Conservation (phyloP, 2,888 invertebrate species). For the Catocala sponsa region DNA sequence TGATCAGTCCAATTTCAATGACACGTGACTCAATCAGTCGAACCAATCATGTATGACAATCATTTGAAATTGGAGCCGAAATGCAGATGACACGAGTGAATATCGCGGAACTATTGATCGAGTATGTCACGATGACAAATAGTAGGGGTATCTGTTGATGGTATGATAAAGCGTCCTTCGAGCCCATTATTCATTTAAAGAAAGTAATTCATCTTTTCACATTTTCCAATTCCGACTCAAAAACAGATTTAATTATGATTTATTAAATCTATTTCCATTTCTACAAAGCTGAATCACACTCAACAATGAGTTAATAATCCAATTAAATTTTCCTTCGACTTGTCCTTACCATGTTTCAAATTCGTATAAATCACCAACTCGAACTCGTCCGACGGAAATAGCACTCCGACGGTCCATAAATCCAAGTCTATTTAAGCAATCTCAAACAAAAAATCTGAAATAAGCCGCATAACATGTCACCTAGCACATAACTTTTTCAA, state of each 20-base stretch:
- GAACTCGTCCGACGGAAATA: constrained; percentile 85
- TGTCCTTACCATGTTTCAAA: constrained; percentile 83
- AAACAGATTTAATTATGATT: constrained; percentile 67
- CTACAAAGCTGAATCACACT: constrained; percentile 67
- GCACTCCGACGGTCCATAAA: constrained; percentile 84
- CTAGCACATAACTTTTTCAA: constrained; percentile 65
- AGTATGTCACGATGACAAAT: not conserved
- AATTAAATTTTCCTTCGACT: constrained; percentile 85
- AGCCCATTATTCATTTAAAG: constrained; percentile 37
- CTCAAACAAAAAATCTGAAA: constrained; percentile 85
- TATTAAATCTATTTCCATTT: constrained; percentile 66
- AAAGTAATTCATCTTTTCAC: constrained; percentile 53
- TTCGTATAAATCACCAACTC: constrained; percentile 83
- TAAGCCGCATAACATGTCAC: constrained; percentile 76
- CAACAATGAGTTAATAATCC: constrained; percentile 83
- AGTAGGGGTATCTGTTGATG: constrained; percentile 14
- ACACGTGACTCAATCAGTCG: constrained; percentile 9
- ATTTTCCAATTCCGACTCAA: constrained; percentile 52
- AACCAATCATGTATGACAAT: constrained; percentile 7
- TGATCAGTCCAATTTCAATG: constrained; percentile 2
- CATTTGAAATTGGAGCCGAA: constrained; percentile 8
- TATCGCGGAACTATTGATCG: not conserved
- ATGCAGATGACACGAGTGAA: not conserved
- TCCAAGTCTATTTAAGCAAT: constrained; percentile 85
- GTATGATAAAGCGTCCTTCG: constrained; percentile 18